Base-by-base conservation (phyloP, 2,888 invertebrate species). In the Drosophila prostipennis region DNA sequence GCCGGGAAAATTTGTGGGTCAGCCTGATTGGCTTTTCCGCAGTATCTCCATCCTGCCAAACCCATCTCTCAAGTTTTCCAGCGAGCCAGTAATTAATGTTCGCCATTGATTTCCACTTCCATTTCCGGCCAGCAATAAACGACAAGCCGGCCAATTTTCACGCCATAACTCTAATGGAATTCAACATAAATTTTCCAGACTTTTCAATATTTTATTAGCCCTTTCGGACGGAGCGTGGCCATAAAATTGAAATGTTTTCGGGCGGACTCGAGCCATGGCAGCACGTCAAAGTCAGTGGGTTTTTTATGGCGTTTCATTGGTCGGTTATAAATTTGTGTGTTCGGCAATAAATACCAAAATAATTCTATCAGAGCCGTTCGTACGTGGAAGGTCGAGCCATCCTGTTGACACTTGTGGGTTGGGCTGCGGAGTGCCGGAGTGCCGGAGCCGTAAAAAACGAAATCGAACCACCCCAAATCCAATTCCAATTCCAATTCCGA, bases 121-220 rank as follows among this genome's bases (percentile, higher is more conserved):
- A 78, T 68, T 78, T 60, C 40, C 26, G 46, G 51, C 54, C 19
- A 37, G 51, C 36, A 59, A 60, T 70, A 45, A 51, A 53, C 58
- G 34, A 39, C 54, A 58, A 45, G 43, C 59, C 8, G 53, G 43
- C 43, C 70, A 60, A 69, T 82, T 79, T 79, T 87, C 80, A 85
- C 83, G 81, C 83, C 78, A 83, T 87, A 87, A 87, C 79, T 85
- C 82, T 88, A 89, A 89, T 89, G 89, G 82, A 86, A 80, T 72
- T 77, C 74, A 59, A 80, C 78, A 88, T 89, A 79, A 84, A 90
- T 87, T 85, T 84, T 78, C 77, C 72, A 72, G 71, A 63, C 59
- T 71, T 67, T 78, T 90, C 60, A 85, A 89, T 90, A 77, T 73
- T 79, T 81, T 65, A 81, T 89, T 68, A 82, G 70, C 36, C 68